A percentile compares a stretch with the other conserved stretches of the same genome.
Conservation (phyloP, 1,140 invertebrate species). For the Euglossa dilemma region DNA sequence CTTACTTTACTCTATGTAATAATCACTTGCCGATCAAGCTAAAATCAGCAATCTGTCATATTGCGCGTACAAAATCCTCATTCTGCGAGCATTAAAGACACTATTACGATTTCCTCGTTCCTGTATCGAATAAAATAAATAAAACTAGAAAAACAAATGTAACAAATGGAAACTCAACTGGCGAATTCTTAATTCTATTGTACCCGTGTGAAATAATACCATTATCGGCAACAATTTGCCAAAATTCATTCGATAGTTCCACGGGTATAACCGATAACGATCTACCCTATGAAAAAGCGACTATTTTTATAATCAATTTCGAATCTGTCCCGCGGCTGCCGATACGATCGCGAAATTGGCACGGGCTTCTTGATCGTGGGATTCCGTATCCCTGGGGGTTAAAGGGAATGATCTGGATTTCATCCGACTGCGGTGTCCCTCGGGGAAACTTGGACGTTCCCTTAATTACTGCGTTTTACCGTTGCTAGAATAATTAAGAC, state of each 20-base stretch:
- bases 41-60: too few species aligned
- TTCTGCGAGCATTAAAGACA: too few species aligned
- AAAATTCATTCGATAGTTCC: slow-evolving; percentile 52
- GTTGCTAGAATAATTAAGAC: slow-evolving; percentile 63
- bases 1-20: too few species aligned
- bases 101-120: too few species aligned
- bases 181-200: too few species aligned
- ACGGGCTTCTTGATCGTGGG: slow-evolving; percentile 64
- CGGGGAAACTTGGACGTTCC: slow-evolving; percentile 68
- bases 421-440: slow-evolving; percentile 67
- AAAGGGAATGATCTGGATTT: slow-evolving; percentile 75
- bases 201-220: too few species aligned
- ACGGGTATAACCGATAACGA: slow-evolving; percentile 74
- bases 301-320: slow-evolving; percentile 61
- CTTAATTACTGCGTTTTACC: slow-evolving; percentile 77
- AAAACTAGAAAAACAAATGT: too few species aligned
- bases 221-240: not conserved
- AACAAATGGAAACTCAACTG: too few species aligned
- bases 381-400: slow-evolving; percentile 65
- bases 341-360: slow-evolving; percentile 54
- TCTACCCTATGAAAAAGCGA: slow-evolving; percentile 46
- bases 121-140: too few species aligned
- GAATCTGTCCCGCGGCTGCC: slow-evolving; percentile 32
- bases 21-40: too few species aligned
- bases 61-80: too few species aligned